Conservation (phyloP, 2,113 vertebrate genomes). For the Salvelinus alpinus region DNA sequence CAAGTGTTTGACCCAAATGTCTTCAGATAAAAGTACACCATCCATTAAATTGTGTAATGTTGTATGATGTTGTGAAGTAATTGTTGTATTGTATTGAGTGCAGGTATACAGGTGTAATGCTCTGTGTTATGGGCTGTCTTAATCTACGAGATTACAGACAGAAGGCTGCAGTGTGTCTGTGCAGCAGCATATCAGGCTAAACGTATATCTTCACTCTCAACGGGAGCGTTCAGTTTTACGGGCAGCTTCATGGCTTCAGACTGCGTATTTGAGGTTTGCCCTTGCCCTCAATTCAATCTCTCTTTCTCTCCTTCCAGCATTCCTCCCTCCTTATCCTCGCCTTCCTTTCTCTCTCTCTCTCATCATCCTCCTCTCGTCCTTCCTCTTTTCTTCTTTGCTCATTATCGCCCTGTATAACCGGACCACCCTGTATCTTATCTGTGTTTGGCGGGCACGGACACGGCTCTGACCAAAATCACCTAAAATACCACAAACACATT, state of each 20-base stretch:
- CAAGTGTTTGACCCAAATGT: too few species aligned
- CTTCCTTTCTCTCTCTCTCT: neutral
- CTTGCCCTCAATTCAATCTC: slow-evolving; percentile 12
- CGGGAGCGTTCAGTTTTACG: slow-evolving; percentile 19
- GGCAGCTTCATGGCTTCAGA: neutral
- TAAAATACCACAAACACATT: too few species aligned
- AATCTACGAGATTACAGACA: slow-evolving; percentile 54
- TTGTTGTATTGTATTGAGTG: too few species aligned
- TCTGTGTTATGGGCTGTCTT: slow-evolving; percentile 50
- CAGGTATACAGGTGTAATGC: slow-evolving; percentile 16
- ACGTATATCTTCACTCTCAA: slow-evolving; percentile 15
- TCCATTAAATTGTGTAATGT: slow-evolving; percentile 17
- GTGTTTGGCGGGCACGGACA: too few species aligned
- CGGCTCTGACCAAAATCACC: too few species aligned
- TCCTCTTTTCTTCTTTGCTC: neutral
- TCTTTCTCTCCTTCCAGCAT: neutral
- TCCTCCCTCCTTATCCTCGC: neutral
- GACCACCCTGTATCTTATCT: too few species aligned
- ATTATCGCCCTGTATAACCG: neutral
- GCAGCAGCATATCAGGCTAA: slow-evolving; percentile 36
- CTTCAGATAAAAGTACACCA: neutral
- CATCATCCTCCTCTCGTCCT: neutral
- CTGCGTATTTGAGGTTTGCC: slow-evolving; percentile 10
- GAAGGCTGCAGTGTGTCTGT: slow-evolving; percentile 45
- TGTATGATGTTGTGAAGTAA: too few species aligned